A percentile compares a stretch with the other conserved stretches of the same genome.
phyloP scores from a whole-genome alignment of 2,113 vertebrate genomes.

The Gallinago paraguaiae region DNA sequence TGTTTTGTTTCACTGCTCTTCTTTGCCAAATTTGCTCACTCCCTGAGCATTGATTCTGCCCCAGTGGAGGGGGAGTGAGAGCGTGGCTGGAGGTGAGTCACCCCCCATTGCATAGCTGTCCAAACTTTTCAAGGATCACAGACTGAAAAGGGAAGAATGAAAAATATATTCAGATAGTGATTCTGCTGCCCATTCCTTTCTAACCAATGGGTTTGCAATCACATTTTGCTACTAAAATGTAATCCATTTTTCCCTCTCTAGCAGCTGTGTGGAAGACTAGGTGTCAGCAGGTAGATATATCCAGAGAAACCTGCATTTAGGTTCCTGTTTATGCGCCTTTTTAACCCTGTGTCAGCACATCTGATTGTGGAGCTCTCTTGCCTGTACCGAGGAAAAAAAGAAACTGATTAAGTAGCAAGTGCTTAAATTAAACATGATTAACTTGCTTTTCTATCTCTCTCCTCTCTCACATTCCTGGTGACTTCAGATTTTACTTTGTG shows the following conservation, averaged over 20 bases:
- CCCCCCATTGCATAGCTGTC: accelerated
- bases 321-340: not conserved
- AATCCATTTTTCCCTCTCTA: not conserved
- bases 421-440: not conserved
- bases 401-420: not conserved
- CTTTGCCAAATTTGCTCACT: not conserved
- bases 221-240: not conserved
- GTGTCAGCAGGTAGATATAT: not conserved
- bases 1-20: not conserved
- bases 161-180: not conserved
- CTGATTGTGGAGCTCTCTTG: not conserved
- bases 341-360: not conserved
- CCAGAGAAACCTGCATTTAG: not conserved
- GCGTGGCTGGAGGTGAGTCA: not conserved
- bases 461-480: not conserved
- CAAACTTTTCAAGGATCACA: not conserved
- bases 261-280: not conserved
- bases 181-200: not conserved
- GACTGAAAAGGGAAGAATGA: not conserved
- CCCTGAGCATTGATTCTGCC: not conserved
- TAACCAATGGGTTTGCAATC: not conserved
- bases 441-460: not conserved
- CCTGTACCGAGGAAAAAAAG: not conserved
- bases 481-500: not conserved
- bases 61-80: not conserved